These are phyloP conservation scores for Helleia helle DNA, from an alignment of 2,888 invertebrate species.

Conservation along the genomic window DNA sequence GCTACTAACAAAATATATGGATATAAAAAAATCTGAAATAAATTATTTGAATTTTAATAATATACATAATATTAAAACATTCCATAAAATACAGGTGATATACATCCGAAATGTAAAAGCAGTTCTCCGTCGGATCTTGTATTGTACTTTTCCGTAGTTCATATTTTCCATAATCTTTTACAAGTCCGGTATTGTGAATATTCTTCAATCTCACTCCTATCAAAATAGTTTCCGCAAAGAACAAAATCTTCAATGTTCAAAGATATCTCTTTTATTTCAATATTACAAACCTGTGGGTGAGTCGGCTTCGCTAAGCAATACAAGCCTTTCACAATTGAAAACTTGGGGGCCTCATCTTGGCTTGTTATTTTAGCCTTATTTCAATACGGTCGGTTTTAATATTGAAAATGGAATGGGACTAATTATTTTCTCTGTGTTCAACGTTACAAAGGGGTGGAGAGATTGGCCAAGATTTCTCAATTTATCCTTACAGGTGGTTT, in stretches of 20 bases:
- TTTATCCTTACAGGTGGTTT: constrained; percentile 48
- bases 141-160: neutral
- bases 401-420: constrained; percentile 24
- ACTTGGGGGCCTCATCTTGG: constrained; percentile 44
- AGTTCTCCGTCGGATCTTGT: constrained; percentile 9
- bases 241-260: constrained; percentile 20
- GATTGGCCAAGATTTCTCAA: constrained; percentile 40
- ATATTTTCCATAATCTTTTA: neutral
- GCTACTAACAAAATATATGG: too few species aligned
- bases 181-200: neutral
- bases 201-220: constrained; percentile 11
- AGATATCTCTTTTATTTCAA: constrained; percentile 33
- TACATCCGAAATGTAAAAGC: constrained; percentile 22
- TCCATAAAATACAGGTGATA: neutral
- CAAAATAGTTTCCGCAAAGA: constrained; percentile 2
- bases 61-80: too few species aligned
- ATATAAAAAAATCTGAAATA: too few species aligned
- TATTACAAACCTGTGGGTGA: constrained; percentile 10
- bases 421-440: constrained; percentile 37
- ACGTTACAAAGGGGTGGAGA: constrained; percentile 13
- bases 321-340: constrained; percentile 41
- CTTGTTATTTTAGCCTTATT: constrained; percentile 34
- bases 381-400: constrained; percentile 33
- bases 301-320: constrained; percentile 26
- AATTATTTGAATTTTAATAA: too few species aligned